phyloP scores from a whole-genome alignment of 2,888 invertebrate species.

The Atrina japonica region DNA sequence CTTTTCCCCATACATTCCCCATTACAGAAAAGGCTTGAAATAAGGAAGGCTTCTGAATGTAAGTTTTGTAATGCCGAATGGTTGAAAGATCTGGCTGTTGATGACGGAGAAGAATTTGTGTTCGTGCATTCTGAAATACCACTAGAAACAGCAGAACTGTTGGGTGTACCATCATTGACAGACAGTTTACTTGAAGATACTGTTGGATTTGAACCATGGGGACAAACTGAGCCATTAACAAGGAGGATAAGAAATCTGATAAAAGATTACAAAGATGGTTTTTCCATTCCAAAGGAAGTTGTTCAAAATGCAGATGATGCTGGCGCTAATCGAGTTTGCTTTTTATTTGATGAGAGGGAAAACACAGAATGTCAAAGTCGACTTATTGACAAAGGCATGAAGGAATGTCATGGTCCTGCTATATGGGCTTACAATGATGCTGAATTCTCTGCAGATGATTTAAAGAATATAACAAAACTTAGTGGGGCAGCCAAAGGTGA shows the following conservation, averaged over 20 bases:
- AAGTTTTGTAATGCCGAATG: constrained; percentile 47
- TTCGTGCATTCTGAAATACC: constrained; percentile 65
- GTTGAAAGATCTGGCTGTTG: constrained; percentile 32
- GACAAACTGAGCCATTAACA: constrained; percentile 72
- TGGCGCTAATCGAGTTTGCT: constrained; percentile 60
- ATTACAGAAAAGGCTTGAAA: constrained; percentile 11
- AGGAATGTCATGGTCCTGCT: constrained; percentile 77
- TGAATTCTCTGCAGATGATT: constrained; percentile 73
- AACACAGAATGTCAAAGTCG: constrained; percentile 60
- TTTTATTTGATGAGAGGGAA: constrained; percentile 73
- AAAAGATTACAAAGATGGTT: constrained; percentile 71
- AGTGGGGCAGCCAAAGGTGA: constrained; percentile 73
- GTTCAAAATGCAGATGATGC: constrained; percentile 78
- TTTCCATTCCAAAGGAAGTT: constrained; percentile 72
- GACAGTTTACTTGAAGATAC: constrained; percentile 61
- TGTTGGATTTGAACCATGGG: constrained; percentile 59
- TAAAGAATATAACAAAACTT: constrained; percentile 74
- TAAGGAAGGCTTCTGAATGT: constrained; percentile 40
- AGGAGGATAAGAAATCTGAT: constrained; percentile 63
- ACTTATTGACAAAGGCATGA: constrained; percentile 71
- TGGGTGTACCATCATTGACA: constrained; percentile 67
- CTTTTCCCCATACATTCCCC: constrained; percentile 33
- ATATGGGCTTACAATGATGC: constrained; percentile 78
- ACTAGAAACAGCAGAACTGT: constrained; percentile 55
- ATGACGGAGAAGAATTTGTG: constrained; percentile 49